phyloP scores from a whole-genome alignment of 2,113 vertebrate genomes.

The Origma solitaria region DNA sequence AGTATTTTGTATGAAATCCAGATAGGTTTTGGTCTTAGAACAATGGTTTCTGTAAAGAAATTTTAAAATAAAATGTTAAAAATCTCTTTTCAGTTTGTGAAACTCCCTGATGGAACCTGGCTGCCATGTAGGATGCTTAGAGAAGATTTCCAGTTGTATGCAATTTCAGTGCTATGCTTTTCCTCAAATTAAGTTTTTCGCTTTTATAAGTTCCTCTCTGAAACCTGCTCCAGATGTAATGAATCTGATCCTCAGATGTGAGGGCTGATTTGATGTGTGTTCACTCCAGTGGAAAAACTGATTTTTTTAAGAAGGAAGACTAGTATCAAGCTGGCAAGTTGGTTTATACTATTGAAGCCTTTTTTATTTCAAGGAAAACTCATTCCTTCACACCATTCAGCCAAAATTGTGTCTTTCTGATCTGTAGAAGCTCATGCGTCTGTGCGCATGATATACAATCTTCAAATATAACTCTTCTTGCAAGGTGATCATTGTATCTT shows the following conservation, averaged over 20 bases:
- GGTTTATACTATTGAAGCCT: not conserved
- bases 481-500: not conserved
- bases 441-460: not conserved
- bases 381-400: not conserved
- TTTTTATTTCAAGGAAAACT: not conserved
- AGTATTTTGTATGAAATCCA: not conserved
- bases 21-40: not conserved
- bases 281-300: not conserved
- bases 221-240: not conserved
- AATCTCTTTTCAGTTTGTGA: not conserved
- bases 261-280: not conserved
- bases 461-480: not conserved
- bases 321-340: not conserved
- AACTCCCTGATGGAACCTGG: not conserved
- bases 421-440: not conserved
- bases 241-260: not conserved
- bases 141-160: not conserved
- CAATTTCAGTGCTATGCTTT: not conserved
- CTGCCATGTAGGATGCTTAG: not conserved
- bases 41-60: fast-evolving
- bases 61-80: not conserved
- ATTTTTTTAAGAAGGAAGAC: not conserved
- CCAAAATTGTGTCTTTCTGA: not conserved
- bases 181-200: not conserved
- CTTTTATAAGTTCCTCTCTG: not conserved